Evolutionary conservation across 30 jellyfish, hydroid and myxozoan species (phyloP), one percentile per base, ranked within the genome.

Genomic region (Turritopsis rubra): DNA sequence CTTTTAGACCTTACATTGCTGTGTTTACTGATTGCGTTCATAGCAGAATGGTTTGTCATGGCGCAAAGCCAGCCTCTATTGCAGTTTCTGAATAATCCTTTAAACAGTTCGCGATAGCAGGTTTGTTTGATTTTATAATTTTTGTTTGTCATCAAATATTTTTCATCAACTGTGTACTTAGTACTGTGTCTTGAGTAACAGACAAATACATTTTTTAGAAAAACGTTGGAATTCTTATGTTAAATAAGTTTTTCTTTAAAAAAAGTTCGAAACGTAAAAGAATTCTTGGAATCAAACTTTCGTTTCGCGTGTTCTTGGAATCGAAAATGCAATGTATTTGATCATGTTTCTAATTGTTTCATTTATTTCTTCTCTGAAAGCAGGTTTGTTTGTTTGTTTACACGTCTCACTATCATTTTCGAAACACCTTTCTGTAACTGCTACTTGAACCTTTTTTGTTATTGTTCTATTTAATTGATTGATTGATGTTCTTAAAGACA

Each of bases 101-200:
- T 13, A 13, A 41, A 29, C 29, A 28, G 52, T 29, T 75, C 26
- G 52, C 24, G 54, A 1, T 18, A 1, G 1, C 29, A 13, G 7
- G 28, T 75, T 53, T 1, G 85, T 26, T 21, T 31, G 1, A 78
- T 31, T 21, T 31, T n/a, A 81, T 13, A 29, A 31, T 21, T 78
- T 28, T 20, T 78, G 80, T 21, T 85, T 72, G 28, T 26, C 52
- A 19, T 70, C 60, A 31, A 70, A 83, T 81, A 81, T 13, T 23
- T 25, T 66, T 26, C 72, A 18, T 23, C 30, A 27, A 19, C 52
- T 74, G 60, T 83, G 28, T 26, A n/a, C 19, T 1, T 29, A 13
- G 60, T 41, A 41, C 60, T 41, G 60, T 41, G 9, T 41, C 13
- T 13, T n/a, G n/a, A n/a, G n/a, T n/a, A n/a, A n/a, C n/a, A n/a